Base-by-base conservation (phyloP, 2,888 invertebrate genomes). In the Liodrosophila aerea region DNA sequence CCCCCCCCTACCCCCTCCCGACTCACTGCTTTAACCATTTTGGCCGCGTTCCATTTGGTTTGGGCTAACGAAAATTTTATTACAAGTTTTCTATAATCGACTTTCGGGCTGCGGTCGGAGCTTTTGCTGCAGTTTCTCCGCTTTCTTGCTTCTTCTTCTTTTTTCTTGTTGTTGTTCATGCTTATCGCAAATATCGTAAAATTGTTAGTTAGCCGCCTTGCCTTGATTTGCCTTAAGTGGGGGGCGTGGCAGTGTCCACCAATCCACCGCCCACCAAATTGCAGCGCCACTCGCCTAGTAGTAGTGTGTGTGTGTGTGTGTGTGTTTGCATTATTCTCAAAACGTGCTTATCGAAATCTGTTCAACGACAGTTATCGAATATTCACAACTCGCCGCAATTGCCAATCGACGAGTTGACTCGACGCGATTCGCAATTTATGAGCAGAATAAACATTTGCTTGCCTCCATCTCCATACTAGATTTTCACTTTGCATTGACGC, bases 11-110 rank as follows among this genome's bases (percentile, higher is more conserved):
- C 15, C 9, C 30, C 7, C 7, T 2, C 7, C 8, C 33, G n/a
- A 4, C 2, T 11, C 1, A 7, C 12, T 1, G 8, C 7, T 3
- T 9, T 8, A 11, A n/a, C 18, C 12, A 12, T 50, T 45, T 45
- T 47, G 49, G 50, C 58, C 51, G 65, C 66, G 57, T 62, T 81
- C 58, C 67, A 60, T 66, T 82, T 70, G 76, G 76, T 66, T 61
- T 73, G 59, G 66, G 80, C 70, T 75, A 76, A 80, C 73, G 64
- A 83, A 81, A 75, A 81, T 81, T 80, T 67, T 83, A 81, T 81
- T 83, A 81, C 81, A 80, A 83, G 64, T 81, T 81, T 83, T 69
- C 77, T 83, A 77, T 83, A 81, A 81, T 81, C 81, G 81, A 81
- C 77, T 83, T 76, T 70, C 41, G 61, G 74, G 53, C 60, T 65